Conservation (phyloP, 1,140 invertebrate genomes). For the Tigriopus japonicus region DNA sequence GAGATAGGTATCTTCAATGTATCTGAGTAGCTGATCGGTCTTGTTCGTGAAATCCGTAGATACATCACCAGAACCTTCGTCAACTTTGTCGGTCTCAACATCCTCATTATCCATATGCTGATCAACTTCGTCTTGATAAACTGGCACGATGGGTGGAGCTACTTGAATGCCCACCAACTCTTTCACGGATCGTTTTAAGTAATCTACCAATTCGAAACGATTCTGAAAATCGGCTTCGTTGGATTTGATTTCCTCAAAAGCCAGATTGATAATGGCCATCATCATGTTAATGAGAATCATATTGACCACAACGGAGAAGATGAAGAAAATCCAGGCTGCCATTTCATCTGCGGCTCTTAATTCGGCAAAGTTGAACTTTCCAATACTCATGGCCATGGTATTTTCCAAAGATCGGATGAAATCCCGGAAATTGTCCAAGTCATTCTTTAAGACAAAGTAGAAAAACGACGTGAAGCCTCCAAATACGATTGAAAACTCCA, state of each 20-base stretch:
- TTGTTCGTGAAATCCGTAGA: background rate
- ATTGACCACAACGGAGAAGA: slow-evolving; percentile 12
- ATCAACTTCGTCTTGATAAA: background rate
- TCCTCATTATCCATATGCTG: background rate
- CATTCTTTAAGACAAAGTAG: slow-evolving; percentile 10
- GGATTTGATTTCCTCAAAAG: slow-evolving; percentile 12
- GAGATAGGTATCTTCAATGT: background rate
- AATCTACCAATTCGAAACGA: slow-evolving; percentile 7
- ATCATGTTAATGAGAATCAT: slow-evolving; percentile 15
- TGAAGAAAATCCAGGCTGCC: slow-evolving; percentile 15
- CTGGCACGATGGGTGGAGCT: background rate
- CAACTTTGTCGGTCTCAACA: background rate
- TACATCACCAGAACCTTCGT: background rate
- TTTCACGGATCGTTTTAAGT: background rate
- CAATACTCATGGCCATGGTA: slow-evolving; percentile 13
- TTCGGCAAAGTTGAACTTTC: slow-evolving; percentile 12
- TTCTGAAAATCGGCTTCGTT: slow-evolving; percentile 5
- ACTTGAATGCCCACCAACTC: slow-evolving; percentile 2
- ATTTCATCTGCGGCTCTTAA: slow-evolving; percentile 6
- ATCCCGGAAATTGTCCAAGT: slow-evolving; percentile 12
- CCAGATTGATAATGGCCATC: slow-evolving; percentile 13
- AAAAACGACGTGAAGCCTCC: slow-evolving; percentile 10
- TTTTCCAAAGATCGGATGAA: slow-evolving; percentile 3
- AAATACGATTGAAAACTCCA: slow-evolving; percentile 12
- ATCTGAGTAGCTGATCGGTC: background rate